Percentiles rank a stretch among this genome's conserved stretches.
Conservation (phyloP, 2,888 invertebrate species). For the Phlogophora meticulosa region DNA sequence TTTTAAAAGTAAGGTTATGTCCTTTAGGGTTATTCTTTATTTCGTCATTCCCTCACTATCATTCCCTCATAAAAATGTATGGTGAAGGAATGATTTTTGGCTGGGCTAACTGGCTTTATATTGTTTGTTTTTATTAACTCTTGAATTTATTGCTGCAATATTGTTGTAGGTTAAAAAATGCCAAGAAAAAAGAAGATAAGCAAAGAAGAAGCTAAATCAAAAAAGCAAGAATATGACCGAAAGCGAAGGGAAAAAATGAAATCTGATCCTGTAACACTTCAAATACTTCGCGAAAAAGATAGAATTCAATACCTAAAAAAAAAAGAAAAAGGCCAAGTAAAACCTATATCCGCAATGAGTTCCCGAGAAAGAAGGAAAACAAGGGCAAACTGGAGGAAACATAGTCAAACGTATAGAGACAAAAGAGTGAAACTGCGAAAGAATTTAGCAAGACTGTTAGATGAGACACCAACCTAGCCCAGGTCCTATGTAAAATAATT, state of each 20-base stretch:
- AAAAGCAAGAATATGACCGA: neutral
- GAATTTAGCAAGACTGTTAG: slow-evolving; percentile 9
- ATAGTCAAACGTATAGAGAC: slow-evolving; percentile 7
- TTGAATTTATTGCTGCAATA: neutral
- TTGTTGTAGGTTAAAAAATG: neutral
- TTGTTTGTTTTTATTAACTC: neutral
- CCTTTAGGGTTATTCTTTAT: neutral
- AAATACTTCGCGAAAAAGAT: neutral
- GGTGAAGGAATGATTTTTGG: neutral
- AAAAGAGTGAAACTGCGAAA: neutral
- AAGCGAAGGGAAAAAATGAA: neutral
- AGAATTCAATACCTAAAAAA: neutral
- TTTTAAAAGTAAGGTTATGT: neutral
- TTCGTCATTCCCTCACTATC: neutral
- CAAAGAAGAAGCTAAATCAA: neutral
- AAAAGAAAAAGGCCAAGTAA: neutral
- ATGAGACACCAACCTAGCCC: slow-evolving; percentile 10
- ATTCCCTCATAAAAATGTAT: neutral
- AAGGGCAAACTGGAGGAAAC: slow-evolving; percentile 1
- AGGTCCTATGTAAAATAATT: too few relatives aligned
- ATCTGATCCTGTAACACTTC: neutral
- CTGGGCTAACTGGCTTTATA: neutral
- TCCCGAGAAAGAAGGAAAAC: neutral
- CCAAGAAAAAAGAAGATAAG: neutral
- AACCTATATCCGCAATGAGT: too few relatives aligned